phyloP scores from a whole-genome alignment of 1,140 invertebrate species.

The Zaprionus tsacasi region DNA sequence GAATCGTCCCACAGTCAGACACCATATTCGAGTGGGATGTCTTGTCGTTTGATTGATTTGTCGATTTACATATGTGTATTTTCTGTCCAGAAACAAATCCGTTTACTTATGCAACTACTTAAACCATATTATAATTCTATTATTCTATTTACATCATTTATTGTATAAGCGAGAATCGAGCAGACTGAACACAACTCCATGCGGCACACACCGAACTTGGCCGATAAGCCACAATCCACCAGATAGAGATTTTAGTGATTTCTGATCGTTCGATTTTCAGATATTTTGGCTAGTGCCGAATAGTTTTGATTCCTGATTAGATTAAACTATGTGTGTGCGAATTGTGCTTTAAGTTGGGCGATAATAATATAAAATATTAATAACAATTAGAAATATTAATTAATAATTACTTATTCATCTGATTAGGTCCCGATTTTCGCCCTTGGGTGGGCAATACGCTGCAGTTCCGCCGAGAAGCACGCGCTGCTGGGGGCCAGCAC shows the following conservation, averaged over 20 bases:
- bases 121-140: constrained; percentile 16
- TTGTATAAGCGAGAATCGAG: constrained; percentile 5
- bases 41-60: constrained; percentile 22
- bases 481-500: constrained; percentile 87
- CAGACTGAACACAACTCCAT: not conserved
- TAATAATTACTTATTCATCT: not conserved
- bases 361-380: not conserved
- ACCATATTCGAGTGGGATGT: constrained; percentile 41
- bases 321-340: constrained; percentile 31
- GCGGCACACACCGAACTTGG: constrained; percentile 18
- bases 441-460: constrained; percentile 88
- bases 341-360: not conserved
- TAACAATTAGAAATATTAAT: not conserved
- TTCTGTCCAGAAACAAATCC: constrained; percentile 17
- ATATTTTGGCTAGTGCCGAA: constrained; percentile 46
- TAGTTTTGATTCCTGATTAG: constrained; percentile 45
- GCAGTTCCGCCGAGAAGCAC: constrained; percentile 86
- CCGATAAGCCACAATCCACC: constrained; percentile 27
- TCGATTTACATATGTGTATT: constrained; percentile 44
- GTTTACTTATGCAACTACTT: constrained; percentile 39
- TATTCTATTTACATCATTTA: constrained; percentile 4
- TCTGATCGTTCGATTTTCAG: constrained; percentile 33
- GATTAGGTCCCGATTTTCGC: constrained; percentile 88
- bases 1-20: constrained; percentile 54
- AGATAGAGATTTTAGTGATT: constrained; percentile 41